A percentile compares a stretch with the other conserved stretches of the same genome.
phyloP scores from a whole-genome alignment of 2,113 vertebrate species.

The Salminus brasiliensis region DNA sequence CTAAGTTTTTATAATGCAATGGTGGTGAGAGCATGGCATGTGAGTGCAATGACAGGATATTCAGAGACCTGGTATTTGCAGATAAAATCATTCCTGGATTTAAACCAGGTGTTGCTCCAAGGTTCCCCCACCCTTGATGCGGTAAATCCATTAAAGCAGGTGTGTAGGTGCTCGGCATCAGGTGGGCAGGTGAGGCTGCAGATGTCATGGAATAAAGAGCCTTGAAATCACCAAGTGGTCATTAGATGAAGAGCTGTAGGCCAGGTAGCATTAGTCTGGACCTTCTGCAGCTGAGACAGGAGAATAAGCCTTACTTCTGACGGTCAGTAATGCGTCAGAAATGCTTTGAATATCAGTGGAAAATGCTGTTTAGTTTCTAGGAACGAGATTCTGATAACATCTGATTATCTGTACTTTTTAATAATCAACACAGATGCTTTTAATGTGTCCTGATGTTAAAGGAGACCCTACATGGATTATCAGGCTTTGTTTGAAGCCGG shows the following conservation, averaged over 20 bases:
- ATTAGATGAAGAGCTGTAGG: not conserved
- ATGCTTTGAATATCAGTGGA: not conserved
- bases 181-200: not conserved
- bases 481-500: not conserved
- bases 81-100: not conserved
- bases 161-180: not conserved
- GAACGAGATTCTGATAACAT: not conserved
- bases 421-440: slow-evolving; percentile 2
- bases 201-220: not conserved
- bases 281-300: not conserved
- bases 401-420: not conserved
- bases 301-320: not conserved
- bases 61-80: not conserved
- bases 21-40: not conserved
- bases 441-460: not conserved
- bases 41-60: slow-evolving; percentile 6
- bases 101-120: slow-evolving; percentile 32
- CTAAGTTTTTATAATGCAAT: not conserved
- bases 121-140: not conserved
- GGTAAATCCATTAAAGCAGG: not conserved
- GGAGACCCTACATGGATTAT: not conserved
- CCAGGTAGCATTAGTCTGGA: not conserved
- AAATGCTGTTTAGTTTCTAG: not conserved
- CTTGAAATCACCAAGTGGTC: not conserved
- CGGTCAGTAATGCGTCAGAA: not conserved